Percentiles rank a stretch among this genome's conserved stretches.
These are phyloP conservation scores for Cardinalis cardinalis DNA, from an alignment of 2,113 vertebrate genomes.

Conservation along the genomic window DNA sequence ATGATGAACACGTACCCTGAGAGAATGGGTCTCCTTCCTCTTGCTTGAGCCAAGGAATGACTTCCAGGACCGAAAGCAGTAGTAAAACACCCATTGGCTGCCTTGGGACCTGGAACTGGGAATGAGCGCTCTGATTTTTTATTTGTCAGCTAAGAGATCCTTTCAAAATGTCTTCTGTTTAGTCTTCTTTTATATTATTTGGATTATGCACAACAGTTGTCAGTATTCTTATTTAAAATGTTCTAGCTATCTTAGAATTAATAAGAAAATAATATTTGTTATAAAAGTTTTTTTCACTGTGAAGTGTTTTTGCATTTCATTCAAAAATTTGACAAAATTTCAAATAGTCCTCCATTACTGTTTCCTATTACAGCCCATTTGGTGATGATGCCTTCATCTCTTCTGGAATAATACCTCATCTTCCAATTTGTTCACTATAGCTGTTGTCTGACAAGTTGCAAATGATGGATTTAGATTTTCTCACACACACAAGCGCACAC, in stretches of 20 bases:
- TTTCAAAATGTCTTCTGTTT: conserved; percentile 47
- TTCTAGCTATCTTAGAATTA: background rate
- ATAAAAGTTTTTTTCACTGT: background rate
- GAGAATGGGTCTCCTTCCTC: background rate
- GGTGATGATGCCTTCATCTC: background rate
- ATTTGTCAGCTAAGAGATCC: conserved; percentile 19
- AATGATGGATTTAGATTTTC: background rate
- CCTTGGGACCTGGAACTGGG: conserved; percentile 5
- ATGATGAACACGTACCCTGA: background rate
- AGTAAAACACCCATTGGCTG: conserved; percentile 46
- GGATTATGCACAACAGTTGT: conserved; percentile 24
- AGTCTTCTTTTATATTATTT: conserved; percentile 23
- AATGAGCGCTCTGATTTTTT: conserved; percentile 11
- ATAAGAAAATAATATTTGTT: background rate
- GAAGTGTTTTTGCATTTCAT: background rate
- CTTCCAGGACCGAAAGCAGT: conserved; percentile 12
- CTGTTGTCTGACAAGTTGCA: background rate
- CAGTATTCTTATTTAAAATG: background rate
- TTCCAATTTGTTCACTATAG: background rate
- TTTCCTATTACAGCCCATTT: background rate
- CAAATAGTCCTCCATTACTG: background rate
- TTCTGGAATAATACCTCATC: background rate
- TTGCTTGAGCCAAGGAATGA: background rate
- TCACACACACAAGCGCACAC: background rate
- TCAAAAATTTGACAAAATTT: background rate